phyloP scores from a whole-genome alignment of 1,140 invertebrate species.

The Drosophila jambulina region DNA sequence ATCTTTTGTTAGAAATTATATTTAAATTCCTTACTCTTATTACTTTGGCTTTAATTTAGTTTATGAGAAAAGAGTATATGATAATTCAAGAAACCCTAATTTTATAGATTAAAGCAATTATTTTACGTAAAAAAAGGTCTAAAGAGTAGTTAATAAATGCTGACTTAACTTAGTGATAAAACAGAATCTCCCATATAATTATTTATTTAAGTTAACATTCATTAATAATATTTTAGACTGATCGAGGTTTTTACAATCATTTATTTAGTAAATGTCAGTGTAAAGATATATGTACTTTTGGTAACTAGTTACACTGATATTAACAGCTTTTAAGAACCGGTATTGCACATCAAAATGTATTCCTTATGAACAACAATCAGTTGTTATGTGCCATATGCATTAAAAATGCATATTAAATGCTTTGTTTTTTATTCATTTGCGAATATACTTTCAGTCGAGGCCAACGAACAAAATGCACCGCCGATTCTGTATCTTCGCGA shows the following conservation, averaged over 20 bases:
- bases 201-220: no score
- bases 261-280: background rate
- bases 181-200: no score
- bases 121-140: background rate
- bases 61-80: no score
- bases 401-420: conserved; percentile 2
- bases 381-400: background rate
- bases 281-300: background rate
- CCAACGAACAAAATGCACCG: conserved; percentile 85
- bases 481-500: conserved; percentile 86
- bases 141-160: no score
- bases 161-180: background rate
- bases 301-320: background rate
- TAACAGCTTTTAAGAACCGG: conserved; percentile 1
- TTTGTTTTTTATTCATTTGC: conserved; percentile 15
- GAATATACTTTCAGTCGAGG: conserved; percentile 40
- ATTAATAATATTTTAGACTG: background rate
- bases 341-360: background rate
- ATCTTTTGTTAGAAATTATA: no score
- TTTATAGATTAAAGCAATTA: background rate
- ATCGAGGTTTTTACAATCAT: background rate
- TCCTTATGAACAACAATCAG: conserved; percentile 8
- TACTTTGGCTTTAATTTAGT: no score
- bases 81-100: no score
- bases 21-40: no score